Base-by-base conservation (phyloP, 2,113 vertebrate genomes). In the Pomatostomus ruficeps region DNA sequence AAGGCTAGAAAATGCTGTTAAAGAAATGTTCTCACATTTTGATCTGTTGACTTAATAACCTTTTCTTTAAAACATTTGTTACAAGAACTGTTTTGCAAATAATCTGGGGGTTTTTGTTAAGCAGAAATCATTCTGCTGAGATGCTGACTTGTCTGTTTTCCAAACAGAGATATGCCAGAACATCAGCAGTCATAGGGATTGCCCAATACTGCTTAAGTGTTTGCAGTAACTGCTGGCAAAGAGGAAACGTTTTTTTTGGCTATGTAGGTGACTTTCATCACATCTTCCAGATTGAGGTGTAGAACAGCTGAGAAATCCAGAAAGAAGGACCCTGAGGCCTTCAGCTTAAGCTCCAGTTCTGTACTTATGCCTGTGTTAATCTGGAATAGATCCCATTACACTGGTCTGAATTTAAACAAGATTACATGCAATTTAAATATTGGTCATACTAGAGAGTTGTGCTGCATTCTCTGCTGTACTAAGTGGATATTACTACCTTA, bases 301-400 rank as follows among this genome's bases (percentile, higher is more conserved):
- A 54, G 31, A 67, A 75, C 25, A 81, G 63, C 31, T 71, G 8
- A 77, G 48, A 38, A 11, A 91, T 85, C 49, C 73, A 68, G 80
- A 87, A 92, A 68, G 63, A 86, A 80, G 76, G 57, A 91, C 83
- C 89, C 52, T 67, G 92, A 84, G 83, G 83, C 83, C 46, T 77
- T 80, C 46, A 36, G 4, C 1, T 84, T 95, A 78, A 67, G 3
- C 12, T 81, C 26, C 58, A 67, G 57, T 75, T 68, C 70, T 78
- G 5, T 0, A 1, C 1, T 87, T 72, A 59, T 1, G 11, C 14
- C 14, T 45, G 1, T 59, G 24, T 74, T 81, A 81, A 78, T 91
- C 57, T 72, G 36, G 22, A 86, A 35, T 40, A 70, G 54, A 65
- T 91, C 31, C 45, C 25, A 12, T 61, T 46, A 57, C n/a, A 17